Evolutionary conservation across 2,888 invertebrate genomes (phyloP), one percentile per base, ranked within the genome.

Genomic region (Cerastis leucographa): DNA sequence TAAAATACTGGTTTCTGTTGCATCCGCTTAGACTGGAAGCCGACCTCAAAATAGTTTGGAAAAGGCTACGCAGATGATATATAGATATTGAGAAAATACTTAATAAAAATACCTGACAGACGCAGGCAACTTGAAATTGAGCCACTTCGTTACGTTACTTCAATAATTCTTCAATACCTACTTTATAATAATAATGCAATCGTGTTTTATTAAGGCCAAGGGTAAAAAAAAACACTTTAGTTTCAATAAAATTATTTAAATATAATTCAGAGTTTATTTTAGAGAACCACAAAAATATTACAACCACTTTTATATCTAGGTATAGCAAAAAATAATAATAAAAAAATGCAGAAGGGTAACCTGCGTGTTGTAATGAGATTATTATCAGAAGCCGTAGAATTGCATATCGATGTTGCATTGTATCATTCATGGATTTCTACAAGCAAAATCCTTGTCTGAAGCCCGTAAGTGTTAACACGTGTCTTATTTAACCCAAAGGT

Each of bases 351-450:
- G 8, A 74, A 51, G 54, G 49, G 25, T 68, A 61, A 79, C 65
- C 62, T 46, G 68, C n/a, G 11, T 46, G 74, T 64, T 71, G 73
- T 83, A 85, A 87, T 88, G 70, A 80, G 81, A 80, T 87, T 87
- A 86, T 75, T 84, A 80, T 83, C 73, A 70, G 85, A 88, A 85
- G 78, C 83, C 87, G n/a, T 87, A 80, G 68, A 54, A 69, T 83
- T 74, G 68, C 77, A 70, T 71, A 73, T 69, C n/a, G 68, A 64
- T 75, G 79, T 73, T 76, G 74, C 71, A 71, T 74, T 77, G 85
- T 64, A 87, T 74, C 56, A 82, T 77, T 84, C 70, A 80, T 62
- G 68, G 75, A 74, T 79, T 80, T 73, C 22, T 68, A 80, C 73
- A 78, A 73, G 81, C 35, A 73, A 81, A 78, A 86, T 81, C 86